Percentiles rank a stretch among this genome's conserved stretches.
Conservation (phyloP, 2,888 invertebrate species). For the Hymenopus coronatus region DNA sequence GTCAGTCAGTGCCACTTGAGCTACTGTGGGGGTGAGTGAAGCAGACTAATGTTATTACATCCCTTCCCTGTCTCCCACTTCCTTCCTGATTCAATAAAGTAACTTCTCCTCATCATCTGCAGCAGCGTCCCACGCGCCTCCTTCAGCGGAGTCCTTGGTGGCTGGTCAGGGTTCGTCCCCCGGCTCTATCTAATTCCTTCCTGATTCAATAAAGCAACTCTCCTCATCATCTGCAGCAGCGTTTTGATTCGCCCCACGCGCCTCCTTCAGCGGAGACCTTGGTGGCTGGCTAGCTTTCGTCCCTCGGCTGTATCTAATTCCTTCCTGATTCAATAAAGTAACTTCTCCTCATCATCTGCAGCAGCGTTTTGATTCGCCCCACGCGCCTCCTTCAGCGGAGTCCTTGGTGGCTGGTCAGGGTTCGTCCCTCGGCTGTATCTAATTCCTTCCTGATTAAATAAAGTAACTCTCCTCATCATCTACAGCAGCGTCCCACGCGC, state of each 20-base stretch:
- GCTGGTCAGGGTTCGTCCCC: background rate
- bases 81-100: constrained; percentile 9
- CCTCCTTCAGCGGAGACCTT: too few relatives aligned
- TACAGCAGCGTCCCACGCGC: too few relatives aligned
- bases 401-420: background rate
- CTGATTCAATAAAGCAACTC: too few relatives aligned
- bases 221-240: too few relatives aligned
- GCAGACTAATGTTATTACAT: constrained; percentile 8
- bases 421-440: background rate
- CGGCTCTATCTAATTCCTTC: too few relatives aligned
- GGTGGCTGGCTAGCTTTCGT: too few relatives aligned
- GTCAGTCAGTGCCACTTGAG: background rate
- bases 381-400: background rate
- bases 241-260: too few relatives aligned
- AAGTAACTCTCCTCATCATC: too few relatives aligned
- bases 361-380: background rate
- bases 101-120: background rate
- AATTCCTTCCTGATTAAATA: too few relatives aligned
- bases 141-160: background rate
- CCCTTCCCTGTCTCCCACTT: background rate
- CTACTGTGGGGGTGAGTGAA: background rate
- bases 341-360: background rate
- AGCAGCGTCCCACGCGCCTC: background rate
- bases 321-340: constrained; percentile 11
- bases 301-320: too few relatives aligned